Percentiles rank a stretch among this genome's conserved stretches.
Evolutionary conservation across 2,113 vertebrate species (phyloP).

Genomic region (Heterocephalus glaber): DNA sequence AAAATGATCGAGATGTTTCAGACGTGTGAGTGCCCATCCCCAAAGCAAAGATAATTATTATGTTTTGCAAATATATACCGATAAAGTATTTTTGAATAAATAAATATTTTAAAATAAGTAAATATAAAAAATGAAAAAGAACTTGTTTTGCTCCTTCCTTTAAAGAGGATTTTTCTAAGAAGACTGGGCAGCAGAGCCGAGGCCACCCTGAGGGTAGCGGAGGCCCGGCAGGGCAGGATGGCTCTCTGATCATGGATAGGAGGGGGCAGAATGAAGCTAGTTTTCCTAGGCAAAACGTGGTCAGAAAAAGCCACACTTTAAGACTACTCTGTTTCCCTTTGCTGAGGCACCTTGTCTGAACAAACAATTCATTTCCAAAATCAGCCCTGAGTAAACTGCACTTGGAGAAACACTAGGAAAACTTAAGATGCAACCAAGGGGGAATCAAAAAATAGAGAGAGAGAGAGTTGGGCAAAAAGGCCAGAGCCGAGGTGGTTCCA

Average conservation of each 20-base stretch:
- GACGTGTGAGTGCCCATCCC: not conserved
- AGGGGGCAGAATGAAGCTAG: not conserved
- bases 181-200: not conserved
- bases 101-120: not conserved
- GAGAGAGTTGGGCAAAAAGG: not conserved
- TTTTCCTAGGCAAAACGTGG: not conserved
- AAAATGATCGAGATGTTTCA: not conserved
- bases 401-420: not conserved
- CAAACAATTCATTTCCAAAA: slow-evolving; percentile 56
- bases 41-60: no score
- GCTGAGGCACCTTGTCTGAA: slow-evolving; percentile 17
- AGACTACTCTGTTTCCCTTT: not conserved
- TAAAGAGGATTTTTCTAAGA: not conserved
- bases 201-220: not conserved
- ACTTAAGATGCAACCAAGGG: slow-evolving; percentile 8
- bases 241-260: not conserved
- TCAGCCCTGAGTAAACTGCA: not conserved
- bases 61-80: not conserved
- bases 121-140: not conserved
- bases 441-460: not conserved
- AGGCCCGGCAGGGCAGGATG: accelerated
- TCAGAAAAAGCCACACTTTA: not conserved
- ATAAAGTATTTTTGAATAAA: not conserved
- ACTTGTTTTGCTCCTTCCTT: not conserved
- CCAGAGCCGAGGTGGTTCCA: not conserved